A percentile compares a stretch with the other conserved stretches of the same genome.
These are phyloP conservation scores for Pyrgilauda ruficollis DNA, from an alignment of 2,113 vertebrate species.

Conservation along the genomic window DNA sequence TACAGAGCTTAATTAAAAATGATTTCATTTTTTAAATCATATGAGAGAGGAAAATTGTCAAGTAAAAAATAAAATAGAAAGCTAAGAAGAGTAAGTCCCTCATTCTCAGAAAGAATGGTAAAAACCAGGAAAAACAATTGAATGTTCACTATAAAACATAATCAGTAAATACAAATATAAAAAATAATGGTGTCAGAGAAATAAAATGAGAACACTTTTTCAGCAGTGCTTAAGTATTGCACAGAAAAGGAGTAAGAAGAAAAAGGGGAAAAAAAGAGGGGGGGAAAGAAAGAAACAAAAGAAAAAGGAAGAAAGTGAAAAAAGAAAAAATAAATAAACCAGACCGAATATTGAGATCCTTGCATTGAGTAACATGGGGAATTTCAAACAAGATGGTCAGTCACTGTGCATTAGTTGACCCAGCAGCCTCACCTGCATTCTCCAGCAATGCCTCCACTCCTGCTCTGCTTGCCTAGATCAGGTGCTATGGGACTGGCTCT, in stretches of 20 bases:
- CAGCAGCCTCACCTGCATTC: neutral
- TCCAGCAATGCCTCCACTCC: neutral
- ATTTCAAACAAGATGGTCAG: neutral
- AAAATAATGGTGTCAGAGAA: neutral
- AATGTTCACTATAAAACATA: neutral
- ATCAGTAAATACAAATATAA: neutral
- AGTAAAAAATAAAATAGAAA: neutral
- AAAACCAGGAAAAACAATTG: neutral
- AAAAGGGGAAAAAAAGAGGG: accelerated
- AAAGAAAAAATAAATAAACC: accelerated
- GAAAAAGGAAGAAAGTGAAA: accelerated
- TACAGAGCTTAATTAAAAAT: neutral
- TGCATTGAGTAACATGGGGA: neutral
- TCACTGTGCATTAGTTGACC: neutral
- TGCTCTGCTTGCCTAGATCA: neutral
- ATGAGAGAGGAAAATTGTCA: neutral
- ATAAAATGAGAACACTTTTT: neutral
- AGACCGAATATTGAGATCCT: neutral
- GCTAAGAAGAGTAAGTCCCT: neutral
- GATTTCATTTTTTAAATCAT: neutral
- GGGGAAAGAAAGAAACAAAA: too few species aligned
- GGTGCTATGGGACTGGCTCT: neutral
- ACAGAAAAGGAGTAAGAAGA: neutral
- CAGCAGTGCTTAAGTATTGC: neutral
- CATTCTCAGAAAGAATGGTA: neutral